Percentiles rank a stretch among this genome's conserved stretches.
Evolutionary conservation across 2,797 vertebrate genomes (phyloP).

Genomic region (Heterohyrax brucei): DNA sequence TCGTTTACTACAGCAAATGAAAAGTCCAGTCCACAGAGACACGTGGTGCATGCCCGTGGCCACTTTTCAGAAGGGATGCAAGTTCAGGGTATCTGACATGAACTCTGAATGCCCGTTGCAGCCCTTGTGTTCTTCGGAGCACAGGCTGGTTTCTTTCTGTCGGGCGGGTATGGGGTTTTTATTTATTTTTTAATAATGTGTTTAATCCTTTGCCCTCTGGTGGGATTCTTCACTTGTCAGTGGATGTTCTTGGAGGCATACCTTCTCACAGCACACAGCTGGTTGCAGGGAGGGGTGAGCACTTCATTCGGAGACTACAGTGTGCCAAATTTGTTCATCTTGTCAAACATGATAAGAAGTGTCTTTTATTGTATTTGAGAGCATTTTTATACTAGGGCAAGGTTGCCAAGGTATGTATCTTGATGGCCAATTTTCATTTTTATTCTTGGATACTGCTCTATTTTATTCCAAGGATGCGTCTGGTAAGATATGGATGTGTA

Average conservation of each 20-base stretch:
- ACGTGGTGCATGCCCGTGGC: rapidly evolving
- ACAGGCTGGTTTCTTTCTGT: background rate
- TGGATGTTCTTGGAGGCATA: background rate
- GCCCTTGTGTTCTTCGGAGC: background rate
- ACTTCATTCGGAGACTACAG: rapidly evolving
- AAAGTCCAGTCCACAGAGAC: background rate
- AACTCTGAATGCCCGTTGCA: background rate
- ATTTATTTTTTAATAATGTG: background rate
- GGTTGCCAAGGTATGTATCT: rapidly evolving
- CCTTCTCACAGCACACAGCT: rapidly evolving
- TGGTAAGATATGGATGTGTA: background rate
- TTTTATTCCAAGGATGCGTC: background rate
- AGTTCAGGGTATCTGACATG: rapidly evolving
- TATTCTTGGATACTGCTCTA: background rate
- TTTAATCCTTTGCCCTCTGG: background rate
- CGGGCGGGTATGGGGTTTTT: background rate
- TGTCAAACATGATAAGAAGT: background rate
- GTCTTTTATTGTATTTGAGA: background rate
- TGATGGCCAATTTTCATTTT: background rate
- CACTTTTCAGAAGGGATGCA: background rate
- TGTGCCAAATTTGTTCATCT: background rate
- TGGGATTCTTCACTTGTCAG: background rate
- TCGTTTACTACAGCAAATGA: background rate
- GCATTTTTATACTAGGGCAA: background rate
- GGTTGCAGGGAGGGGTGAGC: rapidly evolving